Evolutionary conservation across 2,113 vertebrate genomes (phyloP).

Genomic region (Otus sunia): DNA sequence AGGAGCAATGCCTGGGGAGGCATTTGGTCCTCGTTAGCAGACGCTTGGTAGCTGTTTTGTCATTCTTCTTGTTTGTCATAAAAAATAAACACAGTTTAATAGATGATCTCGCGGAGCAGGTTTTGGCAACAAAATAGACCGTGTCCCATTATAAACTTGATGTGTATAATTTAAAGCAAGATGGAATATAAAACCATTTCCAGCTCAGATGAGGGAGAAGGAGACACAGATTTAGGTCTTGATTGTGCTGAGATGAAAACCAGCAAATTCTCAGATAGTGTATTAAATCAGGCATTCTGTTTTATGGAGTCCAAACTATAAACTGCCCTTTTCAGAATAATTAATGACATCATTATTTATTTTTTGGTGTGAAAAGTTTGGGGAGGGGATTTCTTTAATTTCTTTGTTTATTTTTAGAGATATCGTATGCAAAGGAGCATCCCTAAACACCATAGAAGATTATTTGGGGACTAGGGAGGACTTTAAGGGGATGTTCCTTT

Average conservation of each 20-base stretch:
- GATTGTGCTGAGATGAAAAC: slow-evolving; percentile 74
- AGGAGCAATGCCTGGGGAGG: slow-evolving; percentile 14
- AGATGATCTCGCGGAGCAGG: slow-evolving; percentile 71
- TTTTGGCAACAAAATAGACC: slow-evolving; percentile 71
- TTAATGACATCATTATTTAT: slow-evolving; percentile 50
- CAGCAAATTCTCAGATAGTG: slow-evolving; percentile 37
- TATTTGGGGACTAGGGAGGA: slow-evolving; percentile 14
- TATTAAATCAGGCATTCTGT: slow-evolving; percentile 67
- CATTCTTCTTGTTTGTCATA: slow-evolving; percentile 80
- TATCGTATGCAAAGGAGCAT: not conserved
- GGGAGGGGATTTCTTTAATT: not conserved
- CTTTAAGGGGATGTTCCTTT: slow-evolving; percentile 40
- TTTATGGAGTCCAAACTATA: slow-evolving; percentile 62
- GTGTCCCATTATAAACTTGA: slow-evolving; percentile 67
- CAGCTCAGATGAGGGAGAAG: slow-evolving; percentile 50
- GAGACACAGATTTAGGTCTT: slow-evolving; percentile 70
- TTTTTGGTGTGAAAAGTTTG: slow-evolving; percentile 33
- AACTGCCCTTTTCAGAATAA: slow-evolving; percentile 69
- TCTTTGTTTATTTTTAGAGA: slow-evolving; percentile 8
- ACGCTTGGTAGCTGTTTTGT: slow-evolving; percentile 70
- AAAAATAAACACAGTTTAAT: slow-evolving; percentile 79
- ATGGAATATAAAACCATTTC: slow-evolving; percentile 74
- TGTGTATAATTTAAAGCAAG: slow-evolving; percentile 74
- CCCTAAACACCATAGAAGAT: slow-evolving; percentile 38
- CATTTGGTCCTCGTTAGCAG: slow-evolving; percentile 73